Percentiles rank a stretch among this genome's conserved stretches.
These are phyloP conservation scores for Agrotis ipsilon DNA, from an alignment of 2,888 invertebrate genomes.

Conservation along the genomic window DNA sequence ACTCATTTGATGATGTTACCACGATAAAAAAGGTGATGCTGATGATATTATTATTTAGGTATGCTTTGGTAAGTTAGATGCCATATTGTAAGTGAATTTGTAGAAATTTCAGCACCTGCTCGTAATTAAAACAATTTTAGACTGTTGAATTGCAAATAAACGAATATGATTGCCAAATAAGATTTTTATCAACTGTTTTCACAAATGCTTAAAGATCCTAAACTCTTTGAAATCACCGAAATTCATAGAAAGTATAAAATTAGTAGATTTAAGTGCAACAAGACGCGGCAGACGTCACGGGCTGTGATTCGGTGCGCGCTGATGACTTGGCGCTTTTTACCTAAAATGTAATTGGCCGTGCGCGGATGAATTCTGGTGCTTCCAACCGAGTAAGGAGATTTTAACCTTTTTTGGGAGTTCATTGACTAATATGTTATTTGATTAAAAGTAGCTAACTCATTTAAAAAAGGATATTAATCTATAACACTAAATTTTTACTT, in stretches of 20 bases:
- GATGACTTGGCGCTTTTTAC: conserved; percentile 69
- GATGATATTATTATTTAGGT: not conserved
- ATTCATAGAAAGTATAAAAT: conserved; percentile 58
- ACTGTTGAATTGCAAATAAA: not conserved
- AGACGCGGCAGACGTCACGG: conserved; percentile 62
- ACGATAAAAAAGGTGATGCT: no score
- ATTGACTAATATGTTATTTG: conserved; percentile 49
- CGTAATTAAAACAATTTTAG: conserved; percentile 2
- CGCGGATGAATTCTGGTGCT: conserved; percentile 52
- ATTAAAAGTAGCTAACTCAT: no score
- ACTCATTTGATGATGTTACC: no score
- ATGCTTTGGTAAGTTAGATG: not conserved
- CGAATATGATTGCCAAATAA: no score
- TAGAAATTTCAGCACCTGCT: not conserved
- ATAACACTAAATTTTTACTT: no score
- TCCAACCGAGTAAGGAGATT: conserved; percentile 48
- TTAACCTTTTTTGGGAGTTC: conserved; percentile 51
- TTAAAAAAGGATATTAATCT: no score
- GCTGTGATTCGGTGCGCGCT: conserved; percentile 62
- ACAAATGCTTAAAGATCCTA: conserved; percentile 24
- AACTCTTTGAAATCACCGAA: conserved; percentile 16
- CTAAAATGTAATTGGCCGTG: conserved; percentile 66
- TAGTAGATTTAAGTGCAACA: conserved; percentile 37
- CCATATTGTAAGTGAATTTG: not conserved
- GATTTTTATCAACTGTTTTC: conserved; percentile 17